Evolutionary conservation across 2,888 invertebrate genomes (phyloP).

Genomic region (Cosmia trapezina): DNA sequence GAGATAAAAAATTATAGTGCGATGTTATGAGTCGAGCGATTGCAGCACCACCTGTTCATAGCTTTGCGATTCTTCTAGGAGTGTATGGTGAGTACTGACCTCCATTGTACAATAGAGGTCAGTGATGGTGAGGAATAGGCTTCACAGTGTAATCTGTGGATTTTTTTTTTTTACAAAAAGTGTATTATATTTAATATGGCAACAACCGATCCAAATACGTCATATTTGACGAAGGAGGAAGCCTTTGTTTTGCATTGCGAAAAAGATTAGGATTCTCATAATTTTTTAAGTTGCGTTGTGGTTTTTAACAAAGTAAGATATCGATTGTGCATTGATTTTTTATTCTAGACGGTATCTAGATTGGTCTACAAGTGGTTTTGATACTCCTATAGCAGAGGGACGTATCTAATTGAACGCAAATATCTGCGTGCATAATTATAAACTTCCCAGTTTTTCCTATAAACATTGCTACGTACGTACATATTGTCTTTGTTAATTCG

Average conservation of each 20-base stretch:
- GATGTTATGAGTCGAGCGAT: too few relatives aligned
- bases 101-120: too few relatives aligned
- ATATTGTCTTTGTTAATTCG: slow-evolving; percentile 16
- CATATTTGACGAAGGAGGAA: slow-evolving; percentile 63
- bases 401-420: slow-evolving; percentile 35
- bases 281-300: slow-evolving; percentile 42
- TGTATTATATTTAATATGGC: slow-evolving; percentile 35
- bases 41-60: too few relatives aligned
- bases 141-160: too few relatives aligned
- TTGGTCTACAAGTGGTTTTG: slow-evolving; percentile 27
- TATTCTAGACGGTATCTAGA: not conserved
- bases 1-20: too few relatives aligned
- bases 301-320: slow-evolving; percentile 52
- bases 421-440: slow-evolving; percentile 46
- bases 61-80: too few relatives aligned
- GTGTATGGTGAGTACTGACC: too few relatives aligned
- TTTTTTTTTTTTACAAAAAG: not conserved
- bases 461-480: slow-evolving; percentile 41
- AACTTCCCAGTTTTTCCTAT: slow-evolving; percentile 28
- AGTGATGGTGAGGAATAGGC: not conserved
- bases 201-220: slow-evolving; percentile 45
- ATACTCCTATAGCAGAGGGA: slow-evolving; percentile 20
- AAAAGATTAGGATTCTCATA: slow-evolving; percentile 32
- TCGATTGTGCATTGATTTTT: slow-evolving; percentile 21
- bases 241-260: slow-evolving; percentile 65